Percentiles rank a stretch among this genome's conserved stretches.
Evolutionary conservation across 2,888 invertebrate species (phyloP).

Genomic region (Tetranychus truncatus): DNA sequence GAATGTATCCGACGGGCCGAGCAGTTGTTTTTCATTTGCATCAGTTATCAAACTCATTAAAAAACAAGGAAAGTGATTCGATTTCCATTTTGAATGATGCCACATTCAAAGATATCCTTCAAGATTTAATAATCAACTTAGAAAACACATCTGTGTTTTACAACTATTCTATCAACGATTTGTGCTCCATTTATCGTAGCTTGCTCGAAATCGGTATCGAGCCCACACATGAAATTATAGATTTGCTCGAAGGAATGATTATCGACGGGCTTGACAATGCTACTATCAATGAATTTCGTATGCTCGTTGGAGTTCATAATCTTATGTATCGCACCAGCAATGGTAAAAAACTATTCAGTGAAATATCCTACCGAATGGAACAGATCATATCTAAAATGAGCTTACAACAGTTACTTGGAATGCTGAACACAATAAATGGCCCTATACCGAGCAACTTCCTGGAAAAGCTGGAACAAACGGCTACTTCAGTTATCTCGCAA

Average conservation of each 20-base stretch:
- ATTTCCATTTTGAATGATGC: not conserved
- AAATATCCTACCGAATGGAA: not conserved
- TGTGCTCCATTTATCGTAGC: not conserved
- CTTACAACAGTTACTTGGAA: not conserved
- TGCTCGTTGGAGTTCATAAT: not conserved
- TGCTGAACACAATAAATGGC: not conserved
- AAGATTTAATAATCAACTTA: not conserved
- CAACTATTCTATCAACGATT: not conserved
- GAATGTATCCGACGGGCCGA: not conserved
- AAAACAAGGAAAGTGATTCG: not conserved
- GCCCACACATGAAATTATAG: not conserved
- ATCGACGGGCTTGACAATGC: not conserved
- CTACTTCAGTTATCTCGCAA: not conserved
- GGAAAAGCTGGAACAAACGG: not conserved
- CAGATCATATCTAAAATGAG: not conserved
- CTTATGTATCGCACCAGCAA: not conserved
- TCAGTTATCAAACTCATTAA: not conserved
- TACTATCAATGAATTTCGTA: not conserved
- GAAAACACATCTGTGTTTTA: not conserved
- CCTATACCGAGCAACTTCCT: not conserved
- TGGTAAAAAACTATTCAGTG: constrained; percentile 1
- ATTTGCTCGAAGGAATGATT: not conserved
- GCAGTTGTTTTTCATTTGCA: not conserved
- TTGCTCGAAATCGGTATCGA: not conserved
- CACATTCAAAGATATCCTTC: not conserved